These are phyloP conservation scores for Entomobrya proxima DNA, from an alignment of 2,888 invertebrate genomes.

Conservation along the genomic window DNA sequence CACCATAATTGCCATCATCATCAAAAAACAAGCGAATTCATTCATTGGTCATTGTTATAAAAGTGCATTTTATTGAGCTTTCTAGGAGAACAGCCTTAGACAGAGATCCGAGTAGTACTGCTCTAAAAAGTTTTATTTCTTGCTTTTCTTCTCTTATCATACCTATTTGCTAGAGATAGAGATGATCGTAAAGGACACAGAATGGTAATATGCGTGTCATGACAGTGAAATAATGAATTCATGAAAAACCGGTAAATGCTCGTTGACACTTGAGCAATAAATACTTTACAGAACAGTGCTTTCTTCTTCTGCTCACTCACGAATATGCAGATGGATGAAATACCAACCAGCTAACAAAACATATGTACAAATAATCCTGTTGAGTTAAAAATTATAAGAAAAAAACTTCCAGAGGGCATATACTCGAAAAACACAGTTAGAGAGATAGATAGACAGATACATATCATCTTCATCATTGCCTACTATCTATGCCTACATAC, in stretches of 20 bases:
- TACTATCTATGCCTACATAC: background rate
- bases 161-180: background rate
- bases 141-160: background rate
- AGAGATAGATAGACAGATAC: slow-evolving; percentile 29
- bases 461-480: slow-evolving; percentile 23
- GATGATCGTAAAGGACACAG: slow-evolving; percentile 5
- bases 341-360: background rate
- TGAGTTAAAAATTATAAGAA: slow-evolving; percentile 48
- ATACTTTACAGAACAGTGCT: slow-evolving; percentile 29
- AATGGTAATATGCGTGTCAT: slow-evolving; percentile 46
- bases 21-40: background rate
- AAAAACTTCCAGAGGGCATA: slow-evolving; percentile 65
- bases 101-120: background rate
- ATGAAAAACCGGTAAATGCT: slow-evolving; percentile 67
- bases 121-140: background rate
- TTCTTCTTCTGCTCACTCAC: background rate
- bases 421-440: slow-evolving; percentile 5
- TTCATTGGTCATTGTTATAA: slow-evolving; percentile 13
- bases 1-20: background rate
- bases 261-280: slow-evolving; percentile 65
- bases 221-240: slow-evolving; percentile 63
- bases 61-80: slow-evolving; percentile 35
- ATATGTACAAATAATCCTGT: slow-evolving; percentile 18
- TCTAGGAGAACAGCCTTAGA: slow-evolving; percentile 32
- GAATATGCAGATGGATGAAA: background rate